phyloP scores from a whole-genome alignment of 2,888 invertebrate genomes.

The Athalia cordata region DNA sequence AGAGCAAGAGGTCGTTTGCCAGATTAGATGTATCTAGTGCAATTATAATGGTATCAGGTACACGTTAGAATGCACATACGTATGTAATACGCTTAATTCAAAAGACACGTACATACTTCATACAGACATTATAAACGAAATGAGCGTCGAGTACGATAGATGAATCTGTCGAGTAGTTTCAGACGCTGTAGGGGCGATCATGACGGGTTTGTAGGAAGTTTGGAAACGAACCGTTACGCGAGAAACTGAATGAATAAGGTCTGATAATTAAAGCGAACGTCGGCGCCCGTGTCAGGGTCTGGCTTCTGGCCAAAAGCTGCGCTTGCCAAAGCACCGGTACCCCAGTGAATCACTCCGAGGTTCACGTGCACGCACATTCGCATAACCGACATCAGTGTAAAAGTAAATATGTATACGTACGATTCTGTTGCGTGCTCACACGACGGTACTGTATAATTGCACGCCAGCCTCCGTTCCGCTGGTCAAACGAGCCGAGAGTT shows the following conservation, averaged over 20 bases:
- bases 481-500: slow-evolving; percentile 33
- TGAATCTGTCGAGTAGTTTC: no score
- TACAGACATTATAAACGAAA: no score
- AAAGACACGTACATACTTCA: no score
- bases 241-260: slow-evolving; percentile 44
- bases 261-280: slow-evolving; percentile 40
- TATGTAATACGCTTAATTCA: no score
- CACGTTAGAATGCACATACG: no score
- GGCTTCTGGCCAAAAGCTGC: slow-evolving; percentile 26
- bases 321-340: slow-evolving; percentile 30
- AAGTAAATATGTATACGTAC: neutral
- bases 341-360: slow-evolving; percentile 33
- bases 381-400: neutral
- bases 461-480: slow-evolving; percentile 3
- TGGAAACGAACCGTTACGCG: slow-evolving; percentile 26
- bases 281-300: slow-evolving; percentile 30
- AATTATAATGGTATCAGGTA: no score
- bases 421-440: neutral
- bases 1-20: no score
- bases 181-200: no score
- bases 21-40: no score
- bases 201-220: neutral
- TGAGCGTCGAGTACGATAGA: no score
- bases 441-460: slow-evolving; percentile 5
- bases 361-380: neutral